Evolutionary conservation across 1,140 invertebrate genomes (phyloP), one percentile per base, ranked within the genome.

Genomic region (Rhyacophila brunnea): DNA sequence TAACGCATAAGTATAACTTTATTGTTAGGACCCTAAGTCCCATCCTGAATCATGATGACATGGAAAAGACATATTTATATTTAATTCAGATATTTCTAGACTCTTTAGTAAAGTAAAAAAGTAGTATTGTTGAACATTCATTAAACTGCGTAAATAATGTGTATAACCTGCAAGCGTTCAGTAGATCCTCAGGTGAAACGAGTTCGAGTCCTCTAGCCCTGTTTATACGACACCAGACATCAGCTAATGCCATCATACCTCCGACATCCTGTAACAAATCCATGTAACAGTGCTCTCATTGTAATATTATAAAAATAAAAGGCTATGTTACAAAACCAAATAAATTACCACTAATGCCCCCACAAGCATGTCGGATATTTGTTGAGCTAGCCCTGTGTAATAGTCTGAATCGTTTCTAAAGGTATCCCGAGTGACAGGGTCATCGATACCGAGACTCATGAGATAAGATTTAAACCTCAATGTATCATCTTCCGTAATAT

Each of bases 401-500:
- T 96, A 99, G 61, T 90, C 86, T 61, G 88, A 88, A 60, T 92
- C 92, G 66, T 85, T 91, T 66, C 90, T 91, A 72, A 90, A 96
- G 34, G 89, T 85, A 70, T 93, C 88, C 71, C 93, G 85, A 0
- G 96, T 98, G 0, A 99, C 96, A 14, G 96, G 96, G 82, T 99
- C 95, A 69, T 95, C 92, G 62, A 99, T 96, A 67, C 96, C 96
- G 64, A 99, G 83, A 74, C 94, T 97, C 73, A 99, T 84, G 35
- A 99, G 78, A 71, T 99, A 96, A 0, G 95, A 92, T 73, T 98
- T 97, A 68, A 99, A 98, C 65, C 87, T 85, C 11, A 98, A 84
- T 6, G 96, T 98, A 80, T 99, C 97, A 81, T 99, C 96, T 73
- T 98, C 94, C 9, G 93, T 96, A 61, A 98, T 94, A 69, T 95